Conservation (phyloP, 2,113 vertebrate genomes). For the Desmodus rotundus region DNA sequence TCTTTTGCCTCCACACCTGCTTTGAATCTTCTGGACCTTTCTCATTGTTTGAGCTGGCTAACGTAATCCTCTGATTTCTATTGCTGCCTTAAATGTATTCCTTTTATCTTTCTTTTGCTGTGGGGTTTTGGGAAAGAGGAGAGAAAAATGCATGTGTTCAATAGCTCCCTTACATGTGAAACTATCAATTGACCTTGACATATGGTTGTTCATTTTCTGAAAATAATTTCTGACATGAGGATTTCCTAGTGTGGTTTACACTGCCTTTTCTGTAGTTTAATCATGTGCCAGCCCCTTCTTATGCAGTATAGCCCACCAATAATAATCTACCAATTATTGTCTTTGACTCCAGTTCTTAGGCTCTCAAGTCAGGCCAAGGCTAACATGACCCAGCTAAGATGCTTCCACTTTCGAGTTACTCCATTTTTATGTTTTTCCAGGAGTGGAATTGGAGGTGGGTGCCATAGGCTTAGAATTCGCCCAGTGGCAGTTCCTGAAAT, state of each 20-base stretch:
- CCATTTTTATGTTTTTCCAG: background rate
- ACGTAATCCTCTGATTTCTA: background rate
- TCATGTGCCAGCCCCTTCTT: background rate
- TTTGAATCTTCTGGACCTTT: background rate
- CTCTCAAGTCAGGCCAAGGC: background rate
- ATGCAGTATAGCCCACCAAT: background rate
- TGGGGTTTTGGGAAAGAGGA: background rate
- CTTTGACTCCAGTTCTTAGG: background rate
- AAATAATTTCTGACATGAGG: slow-evolving; percentile 20
- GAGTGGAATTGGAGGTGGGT: background rate
- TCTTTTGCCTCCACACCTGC: background rate
- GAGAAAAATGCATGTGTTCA: background rate
- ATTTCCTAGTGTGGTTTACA: background rate
- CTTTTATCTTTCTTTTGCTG: background rate
- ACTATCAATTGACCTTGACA: background rate
- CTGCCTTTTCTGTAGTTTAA: background rate
- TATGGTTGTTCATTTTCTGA: background rate
- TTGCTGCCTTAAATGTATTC: background rate
- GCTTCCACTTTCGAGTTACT: background rate
- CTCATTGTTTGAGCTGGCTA: background rate
- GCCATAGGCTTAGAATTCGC: background rate
- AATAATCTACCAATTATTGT: background rate
- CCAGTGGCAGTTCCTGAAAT: background rate
- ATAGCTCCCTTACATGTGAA: background rate
- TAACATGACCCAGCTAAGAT: background rate